phyloP scores from a whole-genome alignment of 2,888 invertebrate species.

The Lochmaea capreae region DNA sequence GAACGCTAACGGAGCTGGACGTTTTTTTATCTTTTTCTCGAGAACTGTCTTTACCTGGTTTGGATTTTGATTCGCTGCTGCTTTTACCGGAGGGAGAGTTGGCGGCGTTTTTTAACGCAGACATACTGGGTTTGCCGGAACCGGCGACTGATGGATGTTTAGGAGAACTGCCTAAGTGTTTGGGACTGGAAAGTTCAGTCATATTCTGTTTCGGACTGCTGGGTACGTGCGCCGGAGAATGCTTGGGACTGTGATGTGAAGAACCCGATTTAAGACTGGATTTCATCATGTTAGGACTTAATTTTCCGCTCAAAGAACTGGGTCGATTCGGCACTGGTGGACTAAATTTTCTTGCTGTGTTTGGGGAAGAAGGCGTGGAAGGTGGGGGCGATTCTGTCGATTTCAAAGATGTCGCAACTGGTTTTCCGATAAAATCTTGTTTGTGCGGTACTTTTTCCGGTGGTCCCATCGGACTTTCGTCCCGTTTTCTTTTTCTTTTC shows the following conservation, averaged over 20 bases:
- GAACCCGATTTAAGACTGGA: constrained; percentile 68
- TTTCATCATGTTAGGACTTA: constrained; percentile 70
- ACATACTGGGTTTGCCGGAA: constrained; percentile 91
- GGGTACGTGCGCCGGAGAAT: constrained; percentile 75
- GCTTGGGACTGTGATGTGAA: constrained; percentile 76
- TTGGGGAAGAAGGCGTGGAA: constrained; percentile 73
- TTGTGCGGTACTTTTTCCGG: constrained; percentile 80
- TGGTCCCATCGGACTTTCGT: constrained; percentile 84
- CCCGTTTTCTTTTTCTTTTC: constrained; percentile 79
- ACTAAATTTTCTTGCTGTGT: constrained; percentile 76
- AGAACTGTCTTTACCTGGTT: constrained; percentile 57
- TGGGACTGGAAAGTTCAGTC: constrained; percentile 79
- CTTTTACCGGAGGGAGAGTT: constrained; percentile 77
- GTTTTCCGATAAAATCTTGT: constrained; percentile 77
- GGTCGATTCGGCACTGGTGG: constrained; percentile 77
- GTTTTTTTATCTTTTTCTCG: constrained; percentile 62
- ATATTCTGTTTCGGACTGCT: constrained; percentile 80
- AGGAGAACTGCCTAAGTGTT: constrained; percentile 81
- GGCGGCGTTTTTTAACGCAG: constrained; percentile 83
- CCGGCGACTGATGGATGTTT: constrained; percentile 78
- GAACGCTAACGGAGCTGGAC: constrained; percentile 49
- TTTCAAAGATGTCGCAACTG: constrained; percentile 80
- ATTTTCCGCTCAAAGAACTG: constrained; percentile 72
- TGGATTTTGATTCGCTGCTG: constrained; percentile 68
- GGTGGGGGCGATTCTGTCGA: constrained; percentile 71